phyloP scores from a whole-genome alignment of 2,113 vertebrate species.

The Verasper variegatus region DNA sequence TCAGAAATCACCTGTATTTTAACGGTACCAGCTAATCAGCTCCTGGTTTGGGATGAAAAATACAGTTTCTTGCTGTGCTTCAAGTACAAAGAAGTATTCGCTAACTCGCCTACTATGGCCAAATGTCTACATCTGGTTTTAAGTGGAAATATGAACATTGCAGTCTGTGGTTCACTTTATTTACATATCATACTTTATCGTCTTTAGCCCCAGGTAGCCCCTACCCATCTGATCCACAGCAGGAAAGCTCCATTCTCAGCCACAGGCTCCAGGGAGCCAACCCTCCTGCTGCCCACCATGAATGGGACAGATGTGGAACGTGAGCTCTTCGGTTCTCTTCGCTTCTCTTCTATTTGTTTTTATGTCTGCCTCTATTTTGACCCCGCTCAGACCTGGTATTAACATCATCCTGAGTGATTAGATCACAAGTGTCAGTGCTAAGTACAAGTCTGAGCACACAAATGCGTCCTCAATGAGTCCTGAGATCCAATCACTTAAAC shows the following conservation, averaged over 20 bases:
- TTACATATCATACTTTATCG: background rate
- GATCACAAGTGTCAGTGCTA: no score
- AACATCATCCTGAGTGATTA: no score
- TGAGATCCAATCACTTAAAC: no score
- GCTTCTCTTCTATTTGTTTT: background rate
- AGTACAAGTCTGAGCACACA: no score
- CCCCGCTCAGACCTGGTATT: no score
- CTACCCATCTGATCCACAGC: slow-evolving; percentile 13
- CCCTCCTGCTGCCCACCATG: slow-evolving; percentile 64
- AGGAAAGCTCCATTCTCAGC: slow-evolving; percentile 26
- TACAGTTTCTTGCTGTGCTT: background rate
- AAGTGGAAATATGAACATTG: background rate
- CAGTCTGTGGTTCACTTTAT: background rate
- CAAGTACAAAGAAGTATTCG: background rate
- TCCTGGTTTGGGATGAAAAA: no score
- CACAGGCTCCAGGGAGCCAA: slow-evolving; percentile 55
- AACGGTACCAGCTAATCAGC: no score
- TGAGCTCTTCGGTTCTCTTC: slow-evolving; percentile 53
- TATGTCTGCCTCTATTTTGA: background rate
- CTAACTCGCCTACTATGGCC: background rate
- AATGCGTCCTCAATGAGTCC: no score
- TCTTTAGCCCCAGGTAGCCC: background rate
- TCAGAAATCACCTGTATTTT: no score
- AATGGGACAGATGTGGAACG: slow-evolving; percentile 82
- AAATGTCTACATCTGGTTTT: background rate